Base-by-base conservation (phyloP, 2,113 vertebrate genomes). In the Notarius quadriscutis region DNA sequence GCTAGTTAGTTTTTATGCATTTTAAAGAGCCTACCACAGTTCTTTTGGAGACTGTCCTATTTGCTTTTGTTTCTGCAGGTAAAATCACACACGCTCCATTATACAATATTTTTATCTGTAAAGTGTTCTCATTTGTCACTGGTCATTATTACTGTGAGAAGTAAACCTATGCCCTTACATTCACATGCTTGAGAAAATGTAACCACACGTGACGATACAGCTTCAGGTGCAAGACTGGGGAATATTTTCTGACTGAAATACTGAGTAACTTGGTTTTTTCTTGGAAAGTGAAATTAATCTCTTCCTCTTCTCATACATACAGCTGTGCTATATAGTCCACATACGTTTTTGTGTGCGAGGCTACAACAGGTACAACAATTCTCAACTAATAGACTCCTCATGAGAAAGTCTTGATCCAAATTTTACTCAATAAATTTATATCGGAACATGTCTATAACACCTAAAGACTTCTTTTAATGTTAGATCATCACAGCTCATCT, bases 201-300 rank as follows among this genome's bases (percentile, higher is more conserved):
- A 58, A 58, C 78, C 27, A 60, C 57, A 41, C 15, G 27, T 67
- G 27, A 69, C 1, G 3, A 7, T 69, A 86, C 1, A 69, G 34
- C 27, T 58, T 60, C 89, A 90, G 82, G 82, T 90, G 87, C 60
- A 55, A 62, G 41, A 8, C 11, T 55, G 22, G 83, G 58, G 71
- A 65, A 53, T 85, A 83, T 74, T 69, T 30, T 83, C 55, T 65
- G 57, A 81, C 63, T 69, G 27, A 86, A 57, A 83, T 83, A 55
- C 20, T 75, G 10, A 83, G n/a, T 12, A 83, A 25, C n/a, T 20
- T 34, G 12, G 30, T 78, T 83, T 60, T 65, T 85, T 17, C 34
- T 25, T n/a, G 62, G 84, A 88, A 88, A 88, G 58, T 81, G 77
- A 84, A 84, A 84, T 67, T 75, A 75, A 34, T 51, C 2, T 88